Percentiles rank a stretch among this genome's conserved stretches.
Evolutionary conservation across 2,888 invertebrate species (phyloP).

Genomic region (Drosophila sordidapex): DNA sequence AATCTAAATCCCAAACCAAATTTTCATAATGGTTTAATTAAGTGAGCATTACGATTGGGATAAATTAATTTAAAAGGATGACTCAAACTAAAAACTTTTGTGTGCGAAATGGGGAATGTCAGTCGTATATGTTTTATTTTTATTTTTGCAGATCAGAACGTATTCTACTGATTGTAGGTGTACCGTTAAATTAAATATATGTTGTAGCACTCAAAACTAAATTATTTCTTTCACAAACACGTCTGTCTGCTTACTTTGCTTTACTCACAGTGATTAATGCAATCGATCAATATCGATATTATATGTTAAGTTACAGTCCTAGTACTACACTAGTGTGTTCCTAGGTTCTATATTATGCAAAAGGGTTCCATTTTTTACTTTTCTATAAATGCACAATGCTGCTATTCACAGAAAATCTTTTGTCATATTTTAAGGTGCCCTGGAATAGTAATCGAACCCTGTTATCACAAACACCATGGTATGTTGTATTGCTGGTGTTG

Average conservation of each 20-base stretch:
- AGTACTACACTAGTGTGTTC: background rate
- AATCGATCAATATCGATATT: background rate
- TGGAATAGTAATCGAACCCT: conserved; percentile 86
- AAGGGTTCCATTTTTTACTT: background rate
- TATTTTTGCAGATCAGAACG: background rate
- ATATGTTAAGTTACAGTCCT: background rate
- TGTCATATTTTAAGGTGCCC: conserved; percentile 66
- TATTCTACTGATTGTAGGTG: background rate
- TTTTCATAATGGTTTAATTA: background rate
- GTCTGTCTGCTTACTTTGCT: background rate
- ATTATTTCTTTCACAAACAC: background rate
- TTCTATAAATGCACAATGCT: background rate
- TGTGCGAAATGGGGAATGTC: background rate
- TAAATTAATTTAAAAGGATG: background rate
- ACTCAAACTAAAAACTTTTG: background rate
- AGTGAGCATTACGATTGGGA: background rate
- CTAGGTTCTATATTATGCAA: no score
- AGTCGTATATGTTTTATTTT: background rate
- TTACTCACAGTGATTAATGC: background rate
- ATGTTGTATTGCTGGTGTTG: conserved; percentile 89
- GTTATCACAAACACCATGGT: conserved; percentile 88
- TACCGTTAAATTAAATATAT: background rate
- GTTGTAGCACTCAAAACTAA: background rate
- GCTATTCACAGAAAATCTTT: background rate
- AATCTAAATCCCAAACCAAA: background rate